Conservation (phyloP, 2,113 vertebrate genomes). For the Lycaon pictus region DNA sequence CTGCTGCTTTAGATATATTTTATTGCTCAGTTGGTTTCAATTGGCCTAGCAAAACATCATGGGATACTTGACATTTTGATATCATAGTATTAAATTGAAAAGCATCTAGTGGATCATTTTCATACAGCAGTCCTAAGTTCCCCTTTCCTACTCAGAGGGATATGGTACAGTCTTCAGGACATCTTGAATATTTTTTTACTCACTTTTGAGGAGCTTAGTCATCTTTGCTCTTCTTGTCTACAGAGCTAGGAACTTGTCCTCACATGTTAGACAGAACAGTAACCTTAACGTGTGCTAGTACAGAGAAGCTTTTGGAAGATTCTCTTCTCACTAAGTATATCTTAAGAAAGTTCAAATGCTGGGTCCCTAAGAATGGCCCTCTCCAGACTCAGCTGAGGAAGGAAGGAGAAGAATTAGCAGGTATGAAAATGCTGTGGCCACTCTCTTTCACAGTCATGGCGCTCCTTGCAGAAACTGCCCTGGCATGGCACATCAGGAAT, state of each 20-base stretch:
- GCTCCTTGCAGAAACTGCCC: background rate
- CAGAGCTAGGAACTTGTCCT: background rate
- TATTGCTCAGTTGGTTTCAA: constrained; percentile 50
- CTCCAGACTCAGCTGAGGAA: background rate
- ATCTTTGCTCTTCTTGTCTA: background rate
- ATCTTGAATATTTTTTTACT: background rate
- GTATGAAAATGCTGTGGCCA: background rate
- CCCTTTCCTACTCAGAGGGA: background rate
- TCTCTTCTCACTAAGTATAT: background rate
- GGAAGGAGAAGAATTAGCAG: background rate
- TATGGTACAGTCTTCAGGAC: background rate
- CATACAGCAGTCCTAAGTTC: background rate
- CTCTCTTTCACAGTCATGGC: background rate
- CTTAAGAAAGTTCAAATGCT: background rate
- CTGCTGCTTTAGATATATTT: background rate
- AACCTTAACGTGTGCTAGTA: background rate
- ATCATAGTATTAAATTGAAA: constrained; percentile 17
- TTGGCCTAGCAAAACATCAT: background rate
- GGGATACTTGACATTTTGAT: background rate
- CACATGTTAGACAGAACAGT: background rate
- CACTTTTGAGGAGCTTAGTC: background rate
- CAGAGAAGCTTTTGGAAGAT: background rate
- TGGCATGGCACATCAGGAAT: background rate
- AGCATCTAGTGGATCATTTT: constrained; percentile 8
- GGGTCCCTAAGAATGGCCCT: background rate